Percentiles rank a stretch among this genome's conserved stretches.
Conservation (phyloP, 2,113 vertebrate species). For the Isurus oxyrinchus region DNA sequence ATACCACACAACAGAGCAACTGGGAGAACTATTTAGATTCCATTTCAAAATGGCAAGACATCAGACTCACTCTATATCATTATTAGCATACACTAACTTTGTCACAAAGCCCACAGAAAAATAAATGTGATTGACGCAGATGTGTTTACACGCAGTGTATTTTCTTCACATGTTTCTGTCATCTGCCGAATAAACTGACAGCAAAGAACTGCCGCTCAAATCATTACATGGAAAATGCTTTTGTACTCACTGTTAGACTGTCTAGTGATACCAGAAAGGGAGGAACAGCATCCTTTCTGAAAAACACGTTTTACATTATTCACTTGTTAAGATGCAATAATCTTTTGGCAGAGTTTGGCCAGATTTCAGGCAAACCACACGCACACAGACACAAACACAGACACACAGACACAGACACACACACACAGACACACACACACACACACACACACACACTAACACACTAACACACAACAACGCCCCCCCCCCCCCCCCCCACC, state of each 20-base stretch:
- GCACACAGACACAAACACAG: neutral
- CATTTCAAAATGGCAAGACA: conserved; percentile 14
- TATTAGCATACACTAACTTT: conserved; percentile 35
- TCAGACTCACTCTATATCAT: conserved; percentile 33
- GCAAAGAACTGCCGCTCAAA: neutral
- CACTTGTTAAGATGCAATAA: conserved; percentile 15
- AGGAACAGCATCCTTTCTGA: neutral
- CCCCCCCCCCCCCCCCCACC: too few species aligned
- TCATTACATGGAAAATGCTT: conserved; percentile 3
- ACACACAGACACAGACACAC: neutral
- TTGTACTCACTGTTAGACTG: conserved; percentile 14
- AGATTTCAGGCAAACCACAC: neutral
- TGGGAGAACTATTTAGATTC: conserved; percentile 26
- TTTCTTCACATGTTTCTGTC: conserved; percentile 33
- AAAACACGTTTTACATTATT: conserved; percentile 10
- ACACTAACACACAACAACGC: neutral
- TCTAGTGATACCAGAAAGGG: neutral
- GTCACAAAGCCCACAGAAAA: conserved; percentile 28
- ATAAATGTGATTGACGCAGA: conserved; percentile 34
- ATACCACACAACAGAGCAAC: neutral
- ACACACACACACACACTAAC: too few species aligned
- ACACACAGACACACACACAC: neutral
- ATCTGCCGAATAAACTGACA: neutral
- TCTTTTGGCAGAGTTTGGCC: neutral
- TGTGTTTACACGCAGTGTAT: conserved; percentile 16